phyloP scores from a whole-genome alignment of 1,140 invertebrate genomes.

The Sycophila sp. region DNA sequence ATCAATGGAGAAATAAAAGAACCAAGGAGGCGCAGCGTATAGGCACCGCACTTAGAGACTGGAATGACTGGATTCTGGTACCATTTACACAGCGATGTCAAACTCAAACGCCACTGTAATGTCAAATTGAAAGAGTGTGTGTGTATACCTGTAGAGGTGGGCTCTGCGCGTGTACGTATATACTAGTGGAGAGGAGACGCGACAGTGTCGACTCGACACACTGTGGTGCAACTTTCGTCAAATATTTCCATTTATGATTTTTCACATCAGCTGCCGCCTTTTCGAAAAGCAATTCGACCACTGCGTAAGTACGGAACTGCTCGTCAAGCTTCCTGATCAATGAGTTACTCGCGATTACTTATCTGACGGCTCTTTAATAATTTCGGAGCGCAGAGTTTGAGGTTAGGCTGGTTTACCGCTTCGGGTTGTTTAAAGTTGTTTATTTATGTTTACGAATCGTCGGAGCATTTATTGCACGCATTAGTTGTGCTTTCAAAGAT shows the following conservation, averaged over 20 bases:
- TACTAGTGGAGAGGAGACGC: no score
- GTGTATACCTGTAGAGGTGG: neutral
- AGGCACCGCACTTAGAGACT: no score
- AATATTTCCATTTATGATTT: conserved; percentile 35
- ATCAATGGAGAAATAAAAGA: conserved; percentile 10
- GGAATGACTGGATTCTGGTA: no score
- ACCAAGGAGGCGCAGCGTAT: no score
- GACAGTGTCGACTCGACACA: conserved; percentile 18
- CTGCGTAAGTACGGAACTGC: conserved; percentile 31
- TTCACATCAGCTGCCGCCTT: neutral
- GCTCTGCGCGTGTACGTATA: neutral
- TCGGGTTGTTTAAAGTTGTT: neutral
- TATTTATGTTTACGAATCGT: neutral
- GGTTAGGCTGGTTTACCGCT: conserved; percentile 30
- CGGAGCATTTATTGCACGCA: neutral
- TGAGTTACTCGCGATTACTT: no score
- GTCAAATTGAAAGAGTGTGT: no score
- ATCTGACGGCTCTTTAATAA: no score
- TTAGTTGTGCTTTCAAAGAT: no score
- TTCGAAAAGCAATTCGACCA: conserved; percentile 2
- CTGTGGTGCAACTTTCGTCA: conserved; percentile 20
- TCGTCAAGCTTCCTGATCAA: no score
- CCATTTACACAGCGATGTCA: no score
- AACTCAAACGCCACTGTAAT: no score
- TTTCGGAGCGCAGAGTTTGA: conserved; percentile 10